A percentile compares a stretch with the other conserved stretches of the same genome.
Evolutionary conservation across 2,797 vertebrate genomes (phyloP).

Genomic region (Oreonectes daqikongensis): DNA sequence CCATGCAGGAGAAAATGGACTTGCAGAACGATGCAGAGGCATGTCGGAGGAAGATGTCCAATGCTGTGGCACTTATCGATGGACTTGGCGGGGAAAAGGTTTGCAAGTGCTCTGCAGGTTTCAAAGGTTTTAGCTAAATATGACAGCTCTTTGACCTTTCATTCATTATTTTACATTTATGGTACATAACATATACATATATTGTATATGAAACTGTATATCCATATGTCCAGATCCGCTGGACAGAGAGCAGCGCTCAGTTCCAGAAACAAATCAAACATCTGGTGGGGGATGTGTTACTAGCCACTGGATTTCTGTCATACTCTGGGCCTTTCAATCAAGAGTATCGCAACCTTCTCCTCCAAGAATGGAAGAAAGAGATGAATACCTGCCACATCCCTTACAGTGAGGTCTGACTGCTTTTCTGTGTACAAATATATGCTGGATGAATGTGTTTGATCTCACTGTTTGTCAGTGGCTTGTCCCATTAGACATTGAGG

Average conservation of each 20-base stretch:
- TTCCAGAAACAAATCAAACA: slow-evolving; percentile 81
- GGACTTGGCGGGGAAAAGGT: slow-evolving; percentile 86
- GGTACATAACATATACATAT: no score
- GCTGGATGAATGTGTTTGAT: no score
- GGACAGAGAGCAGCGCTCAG: slow-evolving; percentile 81
- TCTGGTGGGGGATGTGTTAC: slow-evolving; percentile 83
- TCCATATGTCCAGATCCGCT: slow-evolving; percentile 73
- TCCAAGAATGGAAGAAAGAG: slow-evolving; percentile 80
- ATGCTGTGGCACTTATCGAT: slow-evolving; percentile 81
- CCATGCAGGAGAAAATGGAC: slow-evolving; percentile 81
- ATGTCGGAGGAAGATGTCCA: slow-evolving; percentile 82
- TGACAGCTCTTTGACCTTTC: not conserved
- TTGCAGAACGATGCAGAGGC: slow-evolving; percentile 80
- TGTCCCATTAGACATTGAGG: no score
- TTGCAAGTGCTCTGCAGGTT: not conserved
- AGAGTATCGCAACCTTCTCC: slow-evolving; percentile 81
- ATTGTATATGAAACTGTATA: not conserved
- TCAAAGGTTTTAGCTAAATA: not conserved
- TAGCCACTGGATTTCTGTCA: slow-evolving; percentile 84
- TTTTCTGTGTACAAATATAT: not conserved
- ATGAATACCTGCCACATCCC: slow-evolving; percentile 78
- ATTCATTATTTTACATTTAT: no score
- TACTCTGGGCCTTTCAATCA: slow-evolving; percentile 88
- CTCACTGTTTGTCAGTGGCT: no score
- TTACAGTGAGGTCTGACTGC: slow-evolving; percentile 74